Percentiles rank a stretch among this genome's conserved stretches.
These are phyloP conservation scores for Caenorhabditis sulstoni DNA, from an alignment of 2,888 invertebrate species.

Conservation along the genomic window DNA sequence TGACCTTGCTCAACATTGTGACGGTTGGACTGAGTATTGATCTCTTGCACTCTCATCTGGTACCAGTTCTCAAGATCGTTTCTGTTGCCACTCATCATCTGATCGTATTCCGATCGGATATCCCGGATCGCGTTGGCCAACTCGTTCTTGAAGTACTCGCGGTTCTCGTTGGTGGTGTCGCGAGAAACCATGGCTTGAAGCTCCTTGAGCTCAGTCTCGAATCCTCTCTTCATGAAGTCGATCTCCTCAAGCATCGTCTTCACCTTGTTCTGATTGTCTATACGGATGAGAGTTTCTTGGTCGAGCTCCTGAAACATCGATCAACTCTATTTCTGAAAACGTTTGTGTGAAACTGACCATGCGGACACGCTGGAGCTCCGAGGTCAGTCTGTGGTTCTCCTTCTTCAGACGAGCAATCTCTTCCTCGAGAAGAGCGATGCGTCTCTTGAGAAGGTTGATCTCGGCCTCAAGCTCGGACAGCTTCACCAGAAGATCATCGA, in stretches of 20 bases:
- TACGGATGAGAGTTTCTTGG: conserved; percentile 82
- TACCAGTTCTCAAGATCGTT: conserved; percentile 83
- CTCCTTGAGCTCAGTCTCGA: conserved; percentile 82
- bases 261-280: conserved; percentile 83
- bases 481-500: conserved; percentile 82
- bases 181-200: conserved; percentile 82
- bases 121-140: conserved; percentile 83
- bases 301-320: conserved; percentile 82
- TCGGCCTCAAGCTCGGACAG: conserved; percentile 82
- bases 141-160: conserved; percentile 84
- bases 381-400: conserved; percentile 80
- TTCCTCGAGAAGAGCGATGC: conserved; percentile 79
- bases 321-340: no score
- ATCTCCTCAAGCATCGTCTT: conserved; percentile 83
- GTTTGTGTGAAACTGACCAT: conserved; percentile 39
- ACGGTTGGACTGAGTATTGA: conserved; percentile 82
- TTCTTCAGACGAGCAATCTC: conserved; percentile 81
- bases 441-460: conserved; percentile 81
- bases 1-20: conserved; percentile 82
- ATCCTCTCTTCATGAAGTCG: conserved; percentile 83
- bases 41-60: conserved; percentile 83
- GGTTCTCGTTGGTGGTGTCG: conserved; percentile 83
- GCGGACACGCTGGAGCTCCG: conserved; percentile 63
- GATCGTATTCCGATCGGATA: conserved; percentile 83
- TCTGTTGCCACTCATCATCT: conserved; percentile 81